phyloP scores from a whole-genome alignment of 2,888 invertebrate species.

The Dolomedes plantarius region DNA sequence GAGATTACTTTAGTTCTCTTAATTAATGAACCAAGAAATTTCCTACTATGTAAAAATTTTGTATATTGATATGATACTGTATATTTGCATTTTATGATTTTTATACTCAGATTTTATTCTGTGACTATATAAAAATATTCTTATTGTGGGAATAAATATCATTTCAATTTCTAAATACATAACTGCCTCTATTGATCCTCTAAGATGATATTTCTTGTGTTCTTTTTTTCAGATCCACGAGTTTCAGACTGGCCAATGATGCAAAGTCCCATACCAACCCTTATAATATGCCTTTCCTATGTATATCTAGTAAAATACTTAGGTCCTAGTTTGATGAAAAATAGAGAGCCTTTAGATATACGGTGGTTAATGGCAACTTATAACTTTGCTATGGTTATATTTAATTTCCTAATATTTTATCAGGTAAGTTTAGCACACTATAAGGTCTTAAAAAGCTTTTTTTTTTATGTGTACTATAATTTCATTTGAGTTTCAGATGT shows the following conservation, averaged over 20 bases:
- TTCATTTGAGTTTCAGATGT: no score
- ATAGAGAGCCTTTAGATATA: conserved; percentile 90
- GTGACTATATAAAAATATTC: no score
- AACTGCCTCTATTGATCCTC: no score
- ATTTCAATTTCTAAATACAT: no score
- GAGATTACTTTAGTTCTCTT: no score
- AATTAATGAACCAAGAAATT: no score
- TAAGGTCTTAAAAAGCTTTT: neutral
- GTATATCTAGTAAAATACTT: conserved; percentile 78
- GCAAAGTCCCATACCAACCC: conserved; percentile 73
- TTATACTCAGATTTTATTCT: no score
- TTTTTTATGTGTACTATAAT: neutral
- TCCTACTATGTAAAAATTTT: no score
- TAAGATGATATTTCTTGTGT: neutral
- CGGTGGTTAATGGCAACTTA: conserved; percentile 87
- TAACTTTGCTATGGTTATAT: conserved; percentile 91
- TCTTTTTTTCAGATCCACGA: conserved; percentile 72
- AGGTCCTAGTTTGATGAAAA: conserved; percentile 92
- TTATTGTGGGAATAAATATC: no score
- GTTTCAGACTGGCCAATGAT: conserved; percentile 74
- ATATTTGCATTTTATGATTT: no score
- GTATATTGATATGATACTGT: no score
- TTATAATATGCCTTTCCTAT: conserved; percentile 73
- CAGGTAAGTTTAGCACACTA: conserved; percentile 42
- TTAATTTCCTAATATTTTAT: conserved; percentile 77